phyloP scores from a whole-genome alignment of 2,797 vertebrate genomes.

The Sebastes kiyomatsui region DNA sequence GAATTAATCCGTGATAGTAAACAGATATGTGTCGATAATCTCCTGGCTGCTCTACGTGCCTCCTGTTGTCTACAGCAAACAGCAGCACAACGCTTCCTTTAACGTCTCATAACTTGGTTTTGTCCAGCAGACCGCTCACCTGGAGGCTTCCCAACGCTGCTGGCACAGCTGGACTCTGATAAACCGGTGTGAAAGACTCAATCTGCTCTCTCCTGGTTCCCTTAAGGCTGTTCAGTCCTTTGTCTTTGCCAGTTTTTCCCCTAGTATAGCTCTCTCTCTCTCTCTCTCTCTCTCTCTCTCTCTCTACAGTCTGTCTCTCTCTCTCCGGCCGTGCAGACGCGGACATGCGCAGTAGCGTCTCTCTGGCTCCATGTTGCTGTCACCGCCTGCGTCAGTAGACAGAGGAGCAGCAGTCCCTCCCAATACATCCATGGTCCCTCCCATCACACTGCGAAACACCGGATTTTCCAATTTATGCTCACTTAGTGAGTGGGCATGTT shows the following conservation, averaged over 20 bases:
- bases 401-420: not conserved
- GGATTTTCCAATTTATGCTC: conserved; percentile 22
- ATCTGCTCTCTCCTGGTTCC: not conserved
- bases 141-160: not conserved
- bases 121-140: conserved; percentile 43
- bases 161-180: not conserved
- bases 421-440: conserved; percentile 6
- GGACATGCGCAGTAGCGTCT: conserved; percentile 80
- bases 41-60: conserved; percentile 60
- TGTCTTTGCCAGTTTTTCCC: conserved; percentile 81
- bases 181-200: conserved; percentile 4
- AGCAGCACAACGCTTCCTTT: conserved; percentile 55
- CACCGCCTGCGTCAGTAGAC: conserved; percentile 73
- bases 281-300: conserved; percentile 16
- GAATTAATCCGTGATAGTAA: not conserved
- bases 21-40: conserved; percentile 20
- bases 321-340: conserved; percentile 50
- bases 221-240: conserved; percentile 69
- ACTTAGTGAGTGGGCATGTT: not conserved
- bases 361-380: conserved; percentile 70
- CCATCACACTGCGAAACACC: conserved; percentile 54
- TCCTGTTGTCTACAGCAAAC: conserved; percentile 55
- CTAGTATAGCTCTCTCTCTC: conserved; percentile 52
- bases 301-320: conserved; percentile 2
- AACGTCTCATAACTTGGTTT: conserved; percentile 55